Base-by-base conservation (phyloP, 2,888 invertebrate genomes). In the Polylopha cassiicola region DNA sequence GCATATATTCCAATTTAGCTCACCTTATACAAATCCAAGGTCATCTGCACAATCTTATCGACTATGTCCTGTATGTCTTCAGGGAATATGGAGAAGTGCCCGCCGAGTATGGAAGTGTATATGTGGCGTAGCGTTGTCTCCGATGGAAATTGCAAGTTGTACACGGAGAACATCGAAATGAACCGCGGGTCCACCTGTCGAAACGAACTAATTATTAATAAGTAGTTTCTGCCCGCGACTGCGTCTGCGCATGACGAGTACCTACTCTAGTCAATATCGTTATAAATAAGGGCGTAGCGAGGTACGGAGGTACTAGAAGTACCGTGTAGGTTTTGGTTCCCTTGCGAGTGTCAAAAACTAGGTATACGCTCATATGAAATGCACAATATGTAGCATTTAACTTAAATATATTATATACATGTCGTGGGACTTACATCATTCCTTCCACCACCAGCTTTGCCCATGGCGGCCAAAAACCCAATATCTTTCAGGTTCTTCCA, bases 401-500 rank as follows among this genome's bases (percentile, higher is more conserved):
- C n/a, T n/a, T n/a, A n/a, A n/a, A n/a, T n/a, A n/a, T n/a, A n/a
- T n/a, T n/a, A 26, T 26, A 5, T 8, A 27, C 6, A 21, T 14
- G 2, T 16, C 6, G 17, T 10, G 11, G n/a, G 4, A 36, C 78
- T 67, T 48, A 86, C 86, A 58, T 93, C 94, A 64, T 95, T 96
- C 50, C 95, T 88, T 0, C 96, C 95, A 7, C 96, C 96, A 1
- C 95, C 96, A 9, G 95, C 92, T 55, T 92, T 91, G 2, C 94
- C 94, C 95, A 95, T 95, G 1, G 94, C 92, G 0, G 93, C 92
- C 37, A 95, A 84, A 64, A 92, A 95, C 15, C 89, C 91, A 32
- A 94, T 89, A 62, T 97, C 96, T 64, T 91, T 92, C 44, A 97
- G 78, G 52, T 90, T 90, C 71, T 95, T 97, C 96, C 97, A 96